phyloP scores from a whole-genome alignment of 2,113 vertebrate species.

The Corythaixoides concolor region DNA sequence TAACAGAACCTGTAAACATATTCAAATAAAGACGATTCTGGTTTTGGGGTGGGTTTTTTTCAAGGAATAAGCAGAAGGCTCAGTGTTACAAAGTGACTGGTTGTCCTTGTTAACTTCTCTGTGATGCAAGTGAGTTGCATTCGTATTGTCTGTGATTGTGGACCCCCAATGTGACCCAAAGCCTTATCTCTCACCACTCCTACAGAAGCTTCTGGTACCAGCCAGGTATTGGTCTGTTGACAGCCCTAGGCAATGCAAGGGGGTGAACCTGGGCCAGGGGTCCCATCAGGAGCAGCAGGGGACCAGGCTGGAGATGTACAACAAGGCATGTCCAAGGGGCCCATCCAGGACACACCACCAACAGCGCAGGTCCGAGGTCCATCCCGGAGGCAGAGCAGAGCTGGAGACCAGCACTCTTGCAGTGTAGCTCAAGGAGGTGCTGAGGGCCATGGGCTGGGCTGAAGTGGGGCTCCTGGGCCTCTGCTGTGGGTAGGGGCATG shows the following conservation, averaged over 20 bases:
- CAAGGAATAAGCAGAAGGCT: background rate
- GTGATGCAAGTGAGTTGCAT: background rate
- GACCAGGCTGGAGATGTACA: rapidly evolving
- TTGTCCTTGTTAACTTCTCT: background rate
- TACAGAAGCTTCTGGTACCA: background rate
- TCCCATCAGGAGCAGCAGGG: background rate
- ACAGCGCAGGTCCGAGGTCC: rapidly evolving
- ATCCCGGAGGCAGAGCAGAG: background rate
- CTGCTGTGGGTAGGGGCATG: background rate
- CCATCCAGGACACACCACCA: background rate
- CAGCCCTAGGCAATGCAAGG: background rate
- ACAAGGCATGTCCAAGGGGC: rapidly evolving
- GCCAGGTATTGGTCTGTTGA: background rate
- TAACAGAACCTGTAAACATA: background rate
- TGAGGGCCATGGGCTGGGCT: background rate
- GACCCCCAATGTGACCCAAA: background rate
- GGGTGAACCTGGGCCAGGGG: background rate
- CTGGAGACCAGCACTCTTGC: background rate
- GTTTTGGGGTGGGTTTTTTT: background rate
- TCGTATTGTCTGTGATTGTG: background rate
- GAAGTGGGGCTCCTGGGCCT: background rate
- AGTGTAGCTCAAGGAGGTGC: rapidly evolving
- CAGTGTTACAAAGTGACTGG: background rate
- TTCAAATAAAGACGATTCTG: background rate
- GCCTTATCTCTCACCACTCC: background rate